Base-by-base conservation (phyloP, 2,797 vertebrate genomes). In the Gymnoscopelus braueri region DNA sequence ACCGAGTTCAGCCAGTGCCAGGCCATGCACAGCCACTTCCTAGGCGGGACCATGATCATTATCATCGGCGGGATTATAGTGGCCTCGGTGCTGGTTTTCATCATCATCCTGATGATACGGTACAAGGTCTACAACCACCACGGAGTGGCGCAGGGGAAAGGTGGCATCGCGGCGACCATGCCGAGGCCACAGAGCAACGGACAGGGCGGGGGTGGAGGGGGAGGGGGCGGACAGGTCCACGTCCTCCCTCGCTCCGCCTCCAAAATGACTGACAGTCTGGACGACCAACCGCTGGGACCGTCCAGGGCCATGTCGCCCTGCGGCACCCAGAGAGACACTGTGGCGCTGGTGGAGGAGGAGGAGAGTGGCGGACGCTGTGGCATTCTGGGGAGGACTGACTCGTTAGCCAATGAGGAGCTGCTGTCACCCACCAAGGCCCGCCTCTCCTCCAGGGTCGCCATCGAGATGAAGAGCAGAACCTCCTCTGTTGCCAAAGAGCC, bases 1-100 rank as follows among this genome's bases (percentile, higher is more conserved):
- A 94, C 94, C 0, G 94, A 95, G 55, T 91, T 91, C 49, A 94
- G 94, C 48, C 95, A 96, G 77, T 97, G 96, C 84, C 93, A 95
- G 67, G 92, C 95, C 0, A 82, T 96, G 60, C 93, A 94, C 68
- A 95, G 96, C 71, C 96, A 97, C 74, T 97, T 97, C 87, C 78
- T 98, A 72, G 97, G 97, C 3, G 97, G 96, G 29, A 98, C 96
- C 49, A 97, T 97, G 95, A 97, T 98, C 88, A 96, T 97, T 84
- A 96, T 96, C 89, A 98, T 97, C n/a, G 96, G 97, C 15, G 96
- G 96, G 57, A 96, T 97, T 87, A 98, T 97, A n/a, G 96, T 97
- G 48, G 96, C 96, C 2, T 97, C 96, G 0, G 96, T 96, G 63
- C 93, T 98, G 47, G 96, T 98, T 71, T 98, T 98, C 83, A 98